A percentile compares a stretch with the other conserved stretches of the same genome.
Conservation (phyloP, 2,888 invertebrate species). For the Xestia sexstrigata region DNA sequence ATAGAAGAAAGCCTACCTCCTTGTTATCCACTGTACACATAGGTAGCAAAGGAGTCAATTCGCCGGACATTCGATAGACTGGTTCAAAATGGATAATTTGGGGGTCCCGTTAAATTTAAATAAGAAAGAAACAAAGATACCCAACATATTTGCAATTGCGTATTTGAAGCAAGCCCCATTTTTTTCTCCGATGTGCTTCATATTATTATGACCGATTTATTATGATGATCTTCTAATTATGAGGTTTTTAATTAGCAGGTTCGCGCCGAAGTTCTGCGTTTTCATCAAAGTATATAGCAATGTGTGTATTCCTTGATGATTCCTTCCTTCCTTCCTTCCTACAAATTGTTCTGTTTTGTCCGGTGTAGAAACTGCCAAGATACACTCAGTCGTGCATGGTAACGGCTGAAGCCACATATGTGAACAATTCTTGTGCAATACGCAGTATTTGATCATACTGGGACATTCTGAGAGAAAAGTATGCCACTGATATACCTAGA, state of each 20-base stretch:
- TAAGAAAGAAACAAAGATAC: neutral
- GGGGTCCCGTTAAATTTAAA: neutral
- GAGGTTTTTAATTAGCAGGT: no score
- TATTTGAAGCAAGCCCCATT: neutral
- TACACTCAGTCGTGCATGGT: neutral
- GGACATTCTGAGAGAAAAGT: constrained; percentile 4
- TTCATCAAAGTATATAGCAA: no score
- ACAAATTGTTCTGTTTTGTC: neutral
- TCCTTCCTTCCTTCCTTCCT: no score
- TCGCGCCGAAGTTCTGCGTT: no score
- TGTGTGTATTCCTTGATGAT: neutral
- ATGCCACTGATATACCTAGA: constrained; percentile 24
- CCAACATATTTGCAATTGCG: neutral
- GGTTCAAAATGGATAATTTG: neutral
- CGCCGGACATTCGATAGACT: neutral
- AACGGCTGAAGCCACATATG: neutral
- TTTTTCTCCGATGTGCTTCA: neutral
- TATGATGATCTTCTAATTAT: neutral
- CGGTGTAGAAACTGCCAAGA: neutral
- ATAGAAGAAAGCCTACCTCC: constrained; percentile 46
- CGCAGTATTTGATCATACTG: neutral
- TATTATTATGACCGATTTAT: neutral
- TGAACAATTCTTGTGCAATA: constrained; percentile 17
- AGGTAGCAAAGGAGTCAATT: neutral
- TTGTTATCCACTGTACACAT: neutral